Percentiles rank a stretch among this genome's conserved stretches.
phyloP scores from a whole-genome alignment of 2,113 vertebrate genomes.

The Cariama cristata region DNA sequence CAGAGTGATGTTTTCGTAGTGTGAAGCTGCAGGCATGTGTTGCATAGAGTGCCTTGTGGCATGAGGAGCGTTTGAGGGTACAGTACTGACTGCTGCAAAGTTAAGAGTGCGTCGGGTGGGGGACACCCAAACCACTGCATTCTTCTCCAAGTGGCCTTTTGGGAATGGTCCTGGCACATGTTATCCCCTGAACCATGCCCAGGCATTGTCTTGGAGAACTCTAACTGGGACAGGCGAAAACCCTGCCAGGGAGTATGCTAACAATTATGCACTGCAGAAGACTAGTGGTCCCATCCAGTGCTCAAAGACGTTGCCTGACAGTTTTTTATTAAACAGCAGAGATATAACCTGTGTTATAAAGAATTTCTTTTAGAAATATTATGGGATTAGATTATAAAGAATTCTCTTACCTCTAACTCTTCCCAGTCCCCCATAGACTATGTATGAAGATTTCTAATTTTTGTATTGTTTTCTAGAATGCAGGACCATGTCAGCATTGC shows the following conservation, averaged over 20 bases:
- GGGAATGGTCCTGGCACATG: slow-evolving; percentile 26
- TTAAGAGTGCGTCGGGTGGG: not conserved
- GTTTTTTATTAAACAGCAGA: not conserved
- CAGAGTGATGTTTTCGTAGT: not conserved
- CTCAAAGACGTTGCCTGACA: not conserved
- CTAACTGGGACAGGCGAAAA: not conserved
- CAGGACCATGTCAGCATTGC: not conserved
- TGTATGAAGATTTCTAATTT: not conserved
- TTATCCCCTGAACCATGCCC: not conserved
- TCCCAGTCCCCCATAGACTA: not conserved
- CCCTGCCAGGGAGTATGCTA: slow-evolving; percentile 40
- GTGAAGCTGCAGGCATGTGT: not conserved
- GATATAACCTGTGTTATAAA: not conserved
- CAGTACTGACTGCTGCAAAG: not conserved
- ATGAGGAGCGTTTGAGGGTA: not conserved
- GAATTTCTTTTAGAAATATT: not conserved
- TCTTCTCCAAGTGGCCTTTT: slow-evolving; percentile 15
- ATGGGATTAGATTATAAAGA: not conserved
- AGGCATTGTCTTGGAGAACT: slow-evolving; percentile 54
- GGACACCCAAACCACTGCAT: not conserved
- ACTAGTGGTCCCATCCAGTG: not conserved
- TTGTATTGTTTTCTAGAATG: not conserved
- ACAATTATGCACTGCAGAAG: slow-evolving; percentile 16
- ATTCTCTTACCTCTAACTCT: not conserved
- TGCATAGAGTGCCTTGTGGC: not conserved